Conservation (phyloP, 2,888 invertebrate genomes). For the Pyrrhosoma nymphula region DNA sequence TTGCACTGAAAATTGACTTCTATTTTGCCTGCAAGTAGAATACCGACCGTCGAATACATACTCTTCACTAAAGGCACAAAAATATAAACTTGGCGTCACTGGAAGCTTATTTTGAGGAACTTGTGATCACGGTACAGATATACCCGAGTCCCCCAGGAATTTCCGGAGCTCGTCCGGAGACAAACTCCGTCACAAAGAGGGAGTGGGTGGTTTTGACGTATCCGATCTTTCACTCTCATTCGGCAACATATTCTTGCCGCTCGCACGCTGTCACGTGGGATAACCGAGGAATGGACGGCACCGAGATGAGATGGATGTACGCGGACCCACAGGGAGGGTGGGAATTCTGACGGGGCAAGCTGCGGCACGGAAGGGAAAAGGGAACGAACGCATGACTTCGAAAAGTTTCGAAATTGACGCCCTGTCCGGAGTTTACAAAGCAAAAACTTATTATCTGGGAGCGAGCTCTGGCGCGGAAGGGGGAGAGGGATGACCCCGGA, state of each 20-base stretch:
- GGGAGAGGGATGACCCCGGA: not conserved
- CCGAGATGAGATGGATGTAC: too few relatives aligned
- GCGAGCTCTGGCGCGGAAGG: not conserved
- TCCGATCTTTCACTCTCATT: not conserved
- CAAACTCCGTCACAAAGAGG: not conserved
- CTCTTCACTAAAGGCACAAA: too few relatives aligned
- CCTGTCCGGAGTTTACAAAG: not conserved
- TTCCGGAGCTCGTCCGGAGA: not conserved
- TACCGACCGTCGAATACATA: too few relatives aligned
- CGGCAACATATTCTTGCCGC: not conserved
- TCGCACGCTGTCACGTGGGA: not conserved
- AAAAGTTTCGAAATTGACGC: constrained; percentile 17
- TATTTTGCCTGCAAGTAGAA: too few relatives aligned
- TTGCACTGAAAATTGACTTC: too few relatives aligned
- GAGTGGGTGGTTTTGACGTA: not conserved
- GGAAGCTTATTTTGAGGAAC: too few relatives aligned
- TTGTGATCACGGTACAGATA: not conserved
- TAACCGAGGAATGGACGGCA: too few relatives aligned
- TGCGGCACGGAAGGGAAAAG: not conserved
- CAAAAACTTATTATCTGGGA: constrained; percentile 23
- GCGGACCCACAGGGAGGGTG: not conserved
- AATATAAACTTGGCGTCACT: too few relatives aligned
- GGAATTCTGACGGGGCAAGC: not conserved
- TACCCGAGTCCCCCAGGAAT: not conserved
- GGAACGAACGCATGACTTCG: not conserved